A percentile compares a stretch with the other conserved stretches of the same genome.
Conservation (phyloP, 1,140 invertebrate species). For the Ostrea denselamellosa region DNA sequence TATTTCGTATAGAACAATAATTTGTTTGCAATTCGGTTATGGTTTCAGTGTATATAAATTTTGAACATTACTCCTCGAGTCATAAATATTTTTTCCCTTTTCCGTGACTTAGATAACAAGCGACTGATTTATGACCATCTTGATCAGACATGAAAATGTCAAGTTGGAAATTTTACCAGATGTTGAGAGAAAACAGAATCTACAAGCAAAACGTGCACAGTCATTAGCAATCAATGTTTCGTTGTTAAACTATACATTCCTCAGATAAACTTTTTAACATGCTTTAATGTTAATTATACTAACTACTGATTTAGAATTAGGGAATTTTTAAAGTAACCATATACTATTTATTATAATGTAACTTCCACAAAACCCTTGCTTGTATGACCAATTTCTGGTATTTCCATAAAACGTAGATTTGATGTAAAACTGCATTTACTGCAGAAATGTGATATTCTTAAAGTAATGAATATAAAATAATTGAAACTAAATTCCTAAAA, state of each 20-base stretch:
- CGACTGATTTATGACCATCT: slow-evolving; percentile 40
- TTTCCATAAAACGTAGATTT: too few species aligned
- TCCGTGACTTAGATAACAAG: slow-evolving; percentile 46
- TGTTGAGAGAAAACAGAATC: slow-evolving; percentile 5
- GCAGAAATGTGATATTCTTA: too few species aligned
- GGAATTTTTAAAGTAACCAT: too few species aligned
- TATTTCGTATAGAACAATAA: slow-evolving; percentile 42
- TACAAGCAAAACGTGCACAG: background rate
- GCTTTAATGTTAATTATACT: background rate
- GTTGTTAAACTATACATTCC: background rate
- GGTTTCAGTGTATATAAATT: slow-evolving; percentile 40
- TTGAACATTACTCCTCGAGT: slow-evolving; percentile 26
- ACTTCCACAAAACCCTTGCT: too few species aligned
- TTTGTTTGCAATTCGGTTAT: slow-evolving; percentile 41
- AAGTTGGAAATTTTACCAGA: slow-evolving; percentile 42
- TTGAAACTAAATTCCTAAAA: background rate
- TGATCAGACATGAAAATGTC: slow-evolving; percentile 49
- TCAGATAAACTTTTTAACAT: slow-evolving; percentile 4
- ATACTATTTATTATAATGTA: too few species aligned
- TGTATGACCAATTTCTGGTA: too few species aligned
- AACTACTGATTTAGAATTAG: background rate
- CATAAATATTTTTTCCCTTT: slow-evolving; percentile 30
- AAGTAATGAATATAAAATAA: too few species aligned
- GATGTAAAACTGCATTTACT: too few species aligned
- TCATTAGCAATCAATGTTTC: slow-evolving; percentile 3